Conservation (phyloP, 2,888 invertebrate species). For the Eumacrocentrus americanus region DNA sequence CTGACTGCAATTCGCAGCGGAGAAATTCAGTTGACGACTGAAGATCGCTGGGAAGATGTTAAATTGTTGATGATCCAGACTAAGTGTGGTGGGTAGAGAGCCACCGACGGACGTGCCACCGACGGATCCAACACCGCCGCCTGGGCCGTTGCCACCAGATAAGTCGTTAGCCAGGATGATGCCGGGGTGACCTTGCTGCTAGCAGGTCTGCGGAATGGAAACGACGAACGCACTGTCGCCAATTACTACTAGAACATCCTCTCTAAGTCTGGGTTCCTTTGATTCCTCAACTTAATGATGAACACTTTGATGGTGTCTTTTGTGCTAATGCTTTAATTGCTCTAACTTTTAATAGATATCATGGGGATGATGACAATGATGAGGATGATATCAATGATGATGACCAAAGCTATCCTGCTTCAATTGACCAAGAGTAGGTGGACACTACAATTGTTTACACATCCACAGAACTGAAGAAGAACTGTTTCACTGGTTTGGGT, state of each 20-base stretch:
- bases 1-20: conserved; percentile 70
- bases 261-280: too few species aligned
- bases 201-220: conserved; percentile 33
- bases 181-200: conserved; percentile 54
- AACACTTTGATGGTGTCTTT: too few species aligned
- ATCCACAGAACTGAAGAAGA: background rate
- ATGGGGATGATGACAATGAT: too few species aligned
- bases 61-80: conserved; percentile 77
- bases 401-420: too few species aligned
- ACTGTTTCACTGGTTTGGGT: conserved; percentile 23
- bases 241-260: background rate
- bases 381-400: too few species aligned
- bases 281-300: too few species aligned
- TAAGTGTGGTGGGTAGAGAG: conserved; percentile 64
- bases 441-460: conserved; percentile 7
- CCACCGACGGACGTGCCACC: conserved; percentile 70
- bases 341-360: too few species aligned
- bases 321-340: too few species aligned
- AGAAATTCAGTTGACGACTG: conserved; percentile 86
- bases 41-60: conserved; percentile 92
- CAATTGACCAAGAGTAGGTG: conserved; percentile 17
- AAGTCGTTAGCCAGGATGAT: conserved; percentile 61
- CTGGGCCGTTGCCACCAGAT: conserved; percentile 55
- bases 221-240: background rate
- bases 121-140: conserved; percentile 77